Evolutionary conservation across 2,113 vertebrate genomes (phyloP).

Genomic region (Bambusicola thoracicus): DNA sequence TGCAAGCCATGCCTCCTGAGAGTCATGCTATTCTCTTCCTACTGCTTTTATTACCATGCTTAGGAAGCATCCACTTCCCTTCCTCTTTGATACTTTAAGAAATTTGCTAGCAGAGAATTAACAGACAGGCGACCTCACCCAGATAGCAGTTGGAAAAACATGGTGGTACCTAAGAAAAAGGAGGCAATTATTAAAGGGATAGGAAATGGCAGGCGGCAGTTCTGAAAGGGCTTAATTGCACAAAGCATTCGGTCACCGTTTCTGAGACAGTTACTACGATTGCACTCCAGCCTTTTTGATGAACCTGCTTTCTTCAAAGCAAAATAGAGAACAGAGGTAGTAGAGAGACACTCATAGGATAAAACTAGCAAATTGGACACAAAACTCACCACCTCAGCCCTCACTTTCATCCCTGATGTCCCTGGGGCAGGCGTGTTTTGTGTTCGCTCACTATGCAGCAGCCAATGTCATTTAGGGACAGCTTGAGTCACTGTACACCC

Average conservation of each 20-base stretch:
- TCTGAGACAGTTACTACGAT: conserved; percentile 16
- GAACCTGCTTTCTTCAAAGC: background rate
- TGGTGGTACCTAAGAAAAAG: conserved; percentile 4
- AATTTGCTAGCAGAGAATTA: conserved; percentile 38
- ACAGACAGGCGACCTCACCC: background rate
- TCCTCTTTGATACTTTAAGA: conserved; percentile 33
- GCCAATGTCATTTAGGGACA: background rate
- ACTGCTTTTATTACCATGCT: conserved; percentile 24
- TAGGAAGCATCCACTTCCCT: conserved; percentile 47
- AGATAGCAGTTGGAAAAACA: conserved; percentile 37
- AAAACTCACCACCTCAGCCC: background rate
- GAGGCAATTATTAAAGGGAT: conserved; percentile 31
- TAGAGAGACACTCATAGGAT: background rate
- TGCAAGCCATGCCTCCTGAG: background rate
- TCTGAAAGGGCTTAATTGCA: conserved; percentile 23
- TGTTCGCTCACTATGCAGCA: background rate
- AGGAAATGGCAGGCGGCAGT: conserved; percentile 46
- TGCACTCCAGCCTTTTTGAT: background rate
- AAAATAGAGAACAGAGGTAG: background rate
- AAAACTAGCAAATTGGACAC: background rate
- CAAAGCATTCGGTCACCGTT: conserved; percentile 26
- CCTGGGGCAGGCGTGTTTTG: background rate
- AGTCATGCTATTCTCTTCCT: background rate
- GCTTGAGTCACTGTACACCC: background rate
- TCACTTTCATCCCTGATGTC: background rate